These are phyloP conservation scores for Gastrophryne carolinensis DNA, from an alignment of 2,797 vertebrate genomes.

Conservation along the genomic window DNA sequence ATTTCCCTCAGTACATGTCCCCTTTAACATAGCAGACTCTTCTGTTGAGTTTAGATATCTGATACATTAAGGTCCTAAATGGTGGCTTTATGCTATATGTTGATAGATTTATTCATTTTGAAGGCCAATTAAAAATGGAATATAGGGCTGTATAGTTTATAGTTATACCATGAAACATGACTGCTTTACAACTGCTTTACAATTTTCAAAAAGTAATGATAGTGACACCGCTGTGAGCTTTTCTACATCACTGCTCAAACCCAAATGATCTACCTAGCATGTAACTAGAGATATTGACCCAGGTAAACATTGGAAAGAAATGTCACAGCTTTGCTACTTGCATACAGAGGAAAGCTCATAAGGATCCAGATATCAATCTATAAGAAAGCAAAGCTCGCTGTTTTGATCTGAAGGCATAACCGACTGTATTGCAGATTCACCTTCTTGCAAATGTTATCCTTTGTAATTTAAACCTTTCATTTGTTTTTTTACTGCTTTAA, in stretches of 20 bases:
- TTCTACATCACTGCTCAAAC: no score
- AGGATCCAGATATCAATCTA: conserved; percentile 48
- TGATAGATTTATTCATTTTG: no score
- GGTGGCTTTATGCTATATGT: no score
- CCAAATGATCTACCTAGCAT: neutral
- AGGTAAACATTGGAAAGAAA: neutral
- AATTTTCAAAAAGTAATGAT: no score
- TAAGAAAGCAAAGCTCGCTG: conserved; percentile 56
- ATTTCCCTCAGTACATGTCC: no score
- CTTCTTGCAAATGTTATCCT: conserved; percentile 48
- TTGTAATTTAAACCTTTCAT: conserved; percentile 61
- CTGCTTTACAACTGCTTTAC: neutral
- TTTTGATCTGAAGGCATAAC: conserved; percentile 48
- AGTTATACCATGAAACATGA: no score
- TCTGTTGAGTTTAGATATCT: no score
- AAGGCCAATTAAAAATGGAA: no score
- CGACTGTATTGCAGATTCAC: conserved; percentile 54
- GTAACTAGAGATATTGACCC: neutral
- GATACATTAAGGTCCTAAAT: no score
- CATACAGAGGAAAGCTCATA: neutral
- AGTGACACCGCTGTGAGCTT: no score
- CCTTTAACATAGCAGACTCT: no score
- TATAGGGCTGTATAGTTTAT: no score
- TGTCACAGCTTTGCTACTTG: neutral
- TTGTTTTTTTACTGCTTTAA: conserved; percentile 53